These are phyloP conservation scores for Laticauda laticaudata DNA, from an alignment of 2,113 vertebrate genomes.

Conservation along the genomic window DNA sequence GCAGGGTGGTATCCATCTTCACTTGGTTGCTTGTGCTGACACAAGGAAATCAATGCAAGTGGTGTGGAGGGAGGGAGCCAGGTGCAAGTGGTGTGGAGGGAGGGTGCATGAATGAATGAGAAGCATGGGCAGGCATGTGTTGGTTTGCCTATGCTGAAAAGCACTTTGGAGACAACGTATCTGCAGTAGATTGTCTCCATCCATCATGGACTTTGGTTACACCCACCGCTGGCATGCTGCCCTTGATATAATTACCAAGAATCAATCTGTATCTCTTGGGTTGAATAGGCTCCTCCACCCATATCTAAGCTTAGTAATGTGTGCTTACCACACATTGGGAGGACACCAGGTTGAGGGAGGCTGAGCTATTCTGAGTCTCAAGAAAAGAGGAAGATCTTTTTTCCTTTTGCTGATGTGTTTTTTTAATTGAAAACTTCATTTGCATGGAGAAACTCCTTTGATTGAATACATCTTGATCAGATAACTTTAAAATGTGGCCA, in stretches of 20 bases:
- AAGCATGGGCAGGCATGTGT: neutral
- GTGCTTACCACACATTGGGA: neutral
- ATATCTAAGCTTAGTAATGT: neutral
- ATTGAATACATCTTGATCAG: neutral
- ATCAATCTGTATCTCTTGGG: neutral
- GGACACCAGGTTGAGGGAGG: neutral
- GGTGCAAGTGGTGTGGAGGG: neutral
- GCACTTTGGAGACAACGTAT: neutral
- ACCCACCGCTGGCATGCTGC: neutral
- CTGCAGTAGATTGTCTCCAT: neutral
- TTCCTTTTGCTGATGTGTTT: neutral
- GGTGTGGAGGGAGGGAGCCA: neutral
- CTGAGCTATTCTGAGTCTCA: neutral
- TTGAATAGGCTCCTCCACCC: neutral
- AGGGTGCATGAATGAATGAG: neutral
- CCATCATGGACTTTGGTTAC: neutral
- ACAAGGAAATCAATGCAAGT: neutral
- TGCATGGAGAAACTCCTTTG: neutral
- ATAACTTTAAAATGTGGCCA: neutral
- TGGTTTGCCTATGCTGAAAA: neutral
- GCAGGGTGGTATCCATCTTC: neutral
- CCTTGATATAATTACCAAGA: neutral
- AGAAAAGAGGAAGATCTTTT: neutral
- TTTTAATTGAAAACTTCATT: neutral
- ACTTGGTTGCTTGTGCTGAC: neutral